A percentile compares a stretch with the other conserved stretches of the same genome.
Evolutionary conservation across 2,113 vertebrate species (phyloP).

Genomic region (Zosterops pallidus): DNA sequence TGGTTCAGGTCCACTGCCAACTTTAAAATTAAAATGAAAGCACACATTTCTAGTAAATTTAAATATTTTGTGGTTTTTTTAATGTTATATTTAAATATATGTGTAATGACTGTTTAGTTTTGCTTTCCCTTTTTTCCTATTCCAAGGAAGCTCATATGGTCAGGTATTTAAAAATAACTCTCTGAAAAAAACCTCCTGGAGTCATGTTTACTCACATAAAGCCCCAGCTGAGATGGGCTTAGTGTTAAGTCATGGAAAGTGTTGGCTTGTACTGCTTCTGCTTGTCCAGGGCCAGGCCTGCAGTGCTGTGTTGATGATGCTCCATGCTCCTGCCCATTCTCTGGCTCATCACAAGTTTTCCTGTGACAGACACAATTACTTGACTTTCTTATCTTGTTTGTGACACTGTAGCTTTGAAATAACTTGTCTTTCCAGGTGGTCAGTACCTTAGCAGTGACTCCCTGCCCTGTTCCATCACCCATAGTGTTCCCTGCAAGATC

Average conservation of each 20-base stretch:
- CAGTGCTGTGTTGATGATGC: background rate
- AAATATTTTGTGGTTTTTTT: constrained; percentile 37
- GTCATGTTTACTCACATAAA: background rate
- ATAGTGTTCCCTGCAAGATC: background rate
- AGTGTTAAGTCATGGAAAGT: background rate
- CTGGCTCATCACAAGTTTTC: background rate
- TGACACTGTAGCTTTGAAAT: background rate
- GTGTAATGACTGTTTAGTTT: constrained; percentile 46
- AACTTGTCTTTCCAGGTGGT: background rate
- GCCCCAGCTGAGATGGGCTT: background rate
- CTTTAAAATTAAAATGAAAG: constrained; percentile 55
- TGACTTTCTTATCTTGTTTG: background rate
- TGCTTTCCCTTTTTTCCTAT: constrained; percentile 40
- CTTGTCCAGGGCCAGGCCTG: background rate
- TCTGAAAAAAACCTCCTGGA: background rate
- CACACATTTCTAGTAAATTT: constrained; percentile 10
- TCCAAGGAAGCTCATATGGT: constrained; percentile 48
- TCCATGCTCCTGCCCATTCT: fast-evolving
- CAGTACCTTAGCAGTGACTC: background rate
- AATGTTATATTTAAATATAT: constrained; percentile 53
- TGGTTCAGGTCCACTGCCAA: constrained; percentile 1
- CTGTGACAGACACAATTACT: background rate
- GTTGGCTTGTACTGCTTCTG: background rate
- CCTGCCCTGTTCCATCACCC: background rate
- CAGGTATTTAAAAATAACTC: constrained; percentile 59